A percentile compares a stretch with the other conserved stretches of the same genome.
These are phyloP conservation scores for Myotis yumanensis DNA, from an alignment of 2,113 vertebrate genomes.

Conservation along the genomic window DNA sequence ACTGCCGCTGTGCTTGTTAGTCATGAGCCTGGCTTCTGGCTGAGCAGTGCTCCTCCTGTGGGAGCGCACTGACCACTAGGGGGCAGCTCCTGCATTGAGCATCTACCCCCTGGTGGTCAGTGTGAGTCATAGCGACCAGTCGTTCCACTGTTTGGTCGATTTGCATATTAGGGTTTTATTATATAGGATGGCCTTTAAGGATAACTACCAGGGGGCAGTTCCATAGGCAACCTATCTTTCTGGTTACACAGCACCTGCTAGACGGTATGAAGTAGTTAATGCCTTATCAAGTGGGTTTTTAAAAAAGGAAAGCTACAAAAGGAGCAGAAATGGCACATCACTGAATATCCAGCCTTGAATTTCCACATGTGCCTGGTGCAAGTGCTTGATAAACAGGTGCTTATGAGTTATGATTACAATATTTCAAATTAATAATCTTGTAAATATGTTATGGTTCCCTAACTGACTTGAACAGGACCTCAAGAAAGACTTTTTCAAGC, in stretches of 20 bases:
- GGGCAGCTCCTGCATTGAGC: too few species aligned
- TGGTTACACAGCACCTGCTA: background rate
- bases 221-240: background rate
- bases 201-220: background rate
- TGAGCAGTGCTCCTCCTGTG: too few species aligned
- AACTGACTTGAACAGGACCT: constrained; percentile 19
- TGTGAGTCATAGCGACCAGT: too few species aligned
- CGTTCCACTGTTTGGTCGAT: too few species aligned
- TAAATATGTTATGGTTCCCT: constrained; percentile 27
- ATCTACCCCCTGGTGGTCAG: too few species aligned
- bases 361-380: background rate
- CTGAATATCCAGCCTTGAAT: background rate
- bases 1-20: too few species aligned
- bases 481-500: constrained; percentile 14
- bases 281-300: background rate
- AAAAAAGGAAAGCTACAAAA: background rate
- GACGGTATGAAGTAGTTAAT: background rate
- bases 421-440: constrained; percentile 40
- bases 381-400: constrained; percentile 32
- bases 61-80: too few species aligned
- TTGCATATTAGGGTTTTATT: too few species aligned
- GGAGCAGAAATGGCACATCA: background rate
- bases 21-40: too few species aligned
- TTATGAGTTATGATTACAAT: background rate
- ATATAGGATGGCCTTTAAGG: background rate